Conservation (phyloP, 1,140 invertebrate species). For the Gonatopus flavifemur region DNA sequence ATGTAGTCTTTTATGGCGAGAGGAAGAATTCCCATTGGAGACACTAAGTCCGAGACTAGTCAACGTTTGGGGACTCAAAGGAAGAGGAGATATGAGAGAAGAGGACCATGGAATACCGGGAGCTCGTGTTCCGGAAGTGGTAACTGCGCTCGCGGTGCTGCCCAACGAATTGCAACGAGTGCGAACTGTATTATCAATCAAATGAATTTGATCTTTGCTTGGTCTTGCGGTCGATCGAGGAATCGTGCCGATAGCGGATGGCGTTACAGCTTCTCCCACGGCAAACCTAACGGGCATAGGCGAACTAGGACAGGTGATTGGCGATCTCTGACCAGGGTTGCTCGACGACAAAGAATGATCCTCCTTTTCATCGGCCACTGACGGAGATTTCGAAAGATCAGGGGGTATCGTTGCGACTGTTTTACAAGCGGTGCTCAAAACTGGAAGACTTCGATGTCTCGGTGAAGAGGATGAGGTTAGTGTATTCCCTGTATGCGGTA, state of each 20-base stretch:
- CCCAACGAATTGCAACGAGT: constrained; percentile 53
- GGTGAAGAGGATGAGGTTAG: constrained; percentile 41
- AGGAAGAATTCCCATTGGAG: constrained; percentile 21
- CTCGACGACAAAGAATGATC: constrained; percentile 7
- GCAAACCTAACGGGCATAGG: constrained; percentile 65
- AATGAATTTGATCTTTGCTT: constrained; percentile 21
- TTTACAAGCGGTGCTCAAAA: constrained; percentile 23
- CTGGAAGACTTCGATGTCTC: constrained; percentile 52
- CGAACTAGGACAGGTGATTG: constrained; percentile 47
- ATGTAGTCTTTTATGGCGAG: constrained; percentile 53
- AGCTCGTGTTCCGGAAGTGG: constrained; percentile 19
- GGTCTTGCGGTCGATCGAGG: constrained; percentile 8
- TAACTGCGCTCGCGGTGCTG: constrained; percentile 31
- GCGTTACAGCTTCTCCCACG: constrained; percentile 66
- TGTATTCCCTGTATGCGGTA: constrained; percentile 36
- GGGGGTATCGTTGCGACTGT: constrained; percentile 8
- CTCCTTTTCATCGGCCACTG: constrained; percentile 20
- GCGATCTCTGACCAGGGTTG: constrained; percentile 34
- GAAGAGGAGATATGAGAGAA: constrained; percentile 54
- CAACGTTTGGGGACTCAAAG: constrained; percentile 65
- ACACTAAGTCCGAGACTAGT: constrained; percentile 63
- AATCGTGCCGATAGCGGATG: constrained; percentile 34
- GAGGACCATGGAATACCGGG: constrained; percentile 35
- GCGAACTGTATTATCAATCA: constrained; percentile 27
- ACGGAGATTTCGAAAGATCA: constrained; percentile 6